Base-by-base conservation (phyloP, 2,797 vertebrate species). In the Sphenopsis melanotis region DNA sequence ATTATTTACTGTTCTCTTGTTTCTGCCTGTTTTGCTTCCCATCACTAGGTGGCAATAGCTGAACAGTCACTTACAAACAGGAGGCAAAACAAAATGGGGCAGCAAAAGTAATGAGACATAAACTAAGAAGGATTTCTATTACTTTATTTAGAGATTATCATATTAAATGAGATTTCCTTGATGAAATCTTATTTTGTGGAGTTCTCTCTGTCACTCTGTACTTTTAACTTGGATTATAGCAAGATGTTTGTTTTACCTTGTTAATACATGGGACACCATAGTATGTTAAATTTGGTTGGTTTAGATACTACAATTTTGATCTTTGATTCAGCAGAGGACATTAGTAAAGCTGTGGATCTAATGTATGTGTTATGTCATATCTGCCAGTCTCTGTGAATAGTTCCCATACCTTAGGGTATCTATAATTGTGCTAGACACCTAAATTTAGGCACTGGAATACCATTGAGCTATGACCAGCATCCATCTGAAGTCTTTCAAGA, bases 21-120 rank as follows among this genome's bases (percentile, higher is more conserved):
- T 83, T 78, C 68, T 85, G 82, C 71, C 37, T 77, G 87, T 92
- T 71, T 83, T 81, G 79, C 57, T 69, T 96, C 76, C 55, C 76
- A 81, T 90, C 97, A 83, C 96, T 97, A 96, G 96, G 87, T 94
- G 96, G 97, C 97, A 96, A 70, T 95, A 94, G 83, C 66, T 87
- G 92, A 87, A 78, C 91, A 75, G 83, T 30, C 81, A 83, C 70
- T 77, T 86, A 36, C 5, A 90, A 80, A 71, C 49, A 71, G 59
- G 49, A 46, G 44, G 20, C 52, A 46, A 89, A 86, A 90, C 75
- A 93, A 95, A 97, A 97, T 88, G 89, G 74, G 88, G 69, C 60
- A 39, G 79, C 64, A 72, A 74, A 87, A 83, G 39, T 15, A 63
- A 60, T 29, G 79, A 79, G 65, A 61, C n/a, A 17, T 34, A 60